These are phyloP conservation scores for Drepanosiphum platanoidis DNA, from an alignment of 2,888 invertebrate species.

Conservation along the genomic window DNA sequence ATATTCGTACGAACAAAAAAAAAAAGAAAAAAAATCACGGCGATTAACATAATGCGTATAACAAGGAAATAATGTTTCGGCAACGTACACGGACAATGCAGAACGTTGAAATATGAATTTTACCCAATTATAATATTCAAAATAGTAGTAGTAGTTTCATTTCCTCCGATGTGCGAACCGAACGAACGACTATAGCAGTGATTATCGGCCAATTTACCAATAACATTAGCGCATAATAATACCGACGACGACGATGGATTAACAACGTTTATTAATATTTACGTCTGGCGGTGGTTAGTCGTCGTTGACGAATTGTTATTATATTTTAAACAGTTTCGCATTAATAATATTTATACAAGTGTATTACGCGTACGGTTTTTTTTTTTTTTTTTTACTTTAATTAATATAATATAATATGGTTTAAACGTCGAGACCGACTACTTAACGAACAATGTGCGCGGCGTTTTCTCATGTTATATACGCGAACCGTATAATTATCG, in stretches of 20 bases:
- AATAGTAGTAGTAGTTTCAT: neutral
- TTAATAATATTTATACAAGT: too few species aligned
- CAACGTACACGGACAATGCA: neutral
- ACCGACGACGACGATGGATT: neutral
- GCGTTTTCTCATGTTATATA: too few species aligned
- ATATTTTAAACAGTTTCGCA: too few species aligned
- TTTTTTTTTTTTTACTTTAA: too few species aligned
- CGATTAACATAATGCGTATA: too few species aligned
- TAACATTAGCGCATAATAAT: neutral
- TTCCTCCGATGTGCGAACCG: neutral
- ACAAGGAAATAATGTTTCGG: neutral
- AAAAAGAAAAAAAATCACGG: too few species aligned
- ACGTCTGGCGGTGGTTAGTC: neutral
- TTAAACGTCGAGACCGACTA: too few species aligned
- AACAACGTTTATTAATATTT: neutral
- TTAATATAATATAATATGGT: too few species aligned
- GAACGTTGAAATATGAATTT: neutral
- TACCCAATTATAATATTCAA: neutral
- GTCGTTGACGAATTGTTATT: too few species aligned
- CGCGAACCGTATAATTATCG: too few species aligned
- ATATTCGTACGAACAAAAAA: neutral
- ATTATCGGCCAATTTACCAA: neutral
- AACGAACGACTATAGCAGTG: neutral
- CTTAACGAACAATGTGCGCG: too few species aligned
- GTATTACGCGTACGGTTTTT: too few species aligned